These are phyloP conservation scores for Anguilla japonica DNA, from an alignment of 2,113 vertebrate genomes.

Conservation along the genomic window DNA sequence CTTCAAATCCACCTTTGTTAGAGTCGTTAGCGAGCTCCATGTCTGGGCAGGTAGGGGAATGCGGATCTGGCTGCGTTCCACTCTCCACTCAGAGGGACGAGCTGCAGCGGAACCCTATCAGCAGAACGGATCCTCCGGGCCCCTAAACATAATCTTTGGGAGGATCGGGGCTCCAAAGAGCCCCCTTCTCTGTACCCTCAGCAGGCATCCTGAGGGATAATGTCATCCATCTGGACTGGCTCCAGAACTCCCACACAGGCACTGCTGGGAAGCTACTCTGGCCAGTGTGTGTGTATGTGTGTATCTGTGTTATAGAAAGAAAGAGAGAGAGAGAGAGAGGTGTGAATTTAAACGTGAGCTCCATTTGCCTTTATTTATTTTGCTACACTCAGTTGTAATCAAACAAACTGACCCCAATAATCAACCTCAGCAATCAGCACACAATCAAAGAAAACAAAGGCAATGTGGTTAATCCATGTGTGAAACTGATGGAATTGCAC, in stretches of 20 bases:
- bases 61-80: slow-evolving; percentile 1
- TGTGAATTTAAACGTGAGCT: background rate
- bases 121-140: background rate
- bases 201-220: background rate
- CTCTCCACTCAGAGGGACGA: background rate
- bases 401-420: background rate
- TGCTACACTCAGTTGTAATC: background rate
- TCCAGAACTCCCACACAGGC: background rate
- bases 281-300: background rate
- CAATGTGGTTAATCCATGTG: background rate
- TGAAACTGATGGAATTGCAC: background rate
- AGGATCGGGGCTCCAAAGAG: background rate
- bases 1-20: background rate
- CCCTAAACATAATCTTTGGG: background rate
- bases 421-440: background rate
- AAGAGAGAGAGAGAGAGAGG: background rate
- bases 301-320: background rate
- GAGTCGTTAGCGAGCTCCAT: background rate
- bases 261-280: background rate
- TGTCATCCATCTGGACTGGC: background rate
- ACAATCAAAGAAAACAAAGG: background rate
- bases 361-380: background rate
- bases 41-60: slow-evolving; percentile 18
- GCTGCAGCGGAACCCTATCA: background rate
- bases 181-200: background rate